Percentiles rank a stretch among this genome's conserved stretches.
Conservation (phyloP, 2,113 vertebrate genomes). For the Chionis minor region DNA sequence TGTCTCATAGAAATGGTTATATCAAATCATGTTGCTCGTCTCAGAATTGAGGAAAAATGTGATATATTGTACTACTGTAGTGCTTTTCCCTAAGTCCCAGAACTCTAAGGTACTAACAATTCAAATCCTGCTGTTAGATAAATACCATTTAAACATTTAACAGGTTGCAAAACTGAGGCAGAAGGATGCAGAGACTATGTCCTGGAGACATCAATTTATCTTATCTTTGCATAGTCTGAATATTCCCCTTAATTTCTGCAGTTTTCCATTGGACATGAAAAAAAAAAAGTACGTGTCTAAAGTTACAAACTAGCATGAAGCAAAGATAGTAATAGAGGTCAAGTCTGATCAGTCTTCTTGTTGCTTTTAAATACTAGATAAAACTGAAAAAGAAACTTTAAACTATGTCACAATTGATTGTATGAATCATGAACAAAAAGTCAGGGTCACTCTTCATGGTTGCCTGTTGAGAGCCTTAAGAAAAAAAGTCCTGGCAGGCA, state of each 20-base stretch:
- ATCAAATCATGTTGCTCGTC: neutral
- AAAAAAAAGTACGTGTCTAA: neutral
- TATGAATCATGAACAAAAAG: constrained; percentile 1
- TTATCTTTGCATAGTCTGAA: neutral
- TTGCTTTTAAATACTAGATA: neutral
- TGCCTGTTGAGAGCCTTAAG: neutral
- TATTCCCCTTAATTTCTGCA: neutral
- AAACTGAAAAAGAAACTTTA: neutral
- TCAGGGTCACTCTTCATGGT: neutral
- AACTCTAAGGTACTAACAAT: neutral
- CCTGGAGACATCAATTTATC: neutral
- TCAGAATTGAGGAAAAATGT: neutral
- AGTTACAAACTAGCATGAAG: neutral
- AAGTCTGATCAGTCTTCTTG: neutral
- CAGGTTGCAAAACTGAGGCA: neutral
- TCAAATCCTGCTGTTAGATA: neutral
- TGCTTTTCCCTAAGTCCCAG: neutral
- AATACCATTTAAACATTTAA: neutral
- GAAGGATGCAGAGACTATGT: neutral
- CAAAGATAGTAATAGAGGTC: neutral
- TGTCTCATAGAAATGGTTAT: neutral
- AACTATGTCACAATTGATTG: neutral
- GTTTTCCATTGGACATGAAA: neutral
- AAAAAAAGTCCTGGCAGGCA: neutral
- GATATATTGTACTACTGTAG: neutral